Evolutionary conservation across 2,888 invertebrate genomes (phyloP), one percentile per base, ranked within the genome.

Genomic region (Orchesella flavescens): DNA sequence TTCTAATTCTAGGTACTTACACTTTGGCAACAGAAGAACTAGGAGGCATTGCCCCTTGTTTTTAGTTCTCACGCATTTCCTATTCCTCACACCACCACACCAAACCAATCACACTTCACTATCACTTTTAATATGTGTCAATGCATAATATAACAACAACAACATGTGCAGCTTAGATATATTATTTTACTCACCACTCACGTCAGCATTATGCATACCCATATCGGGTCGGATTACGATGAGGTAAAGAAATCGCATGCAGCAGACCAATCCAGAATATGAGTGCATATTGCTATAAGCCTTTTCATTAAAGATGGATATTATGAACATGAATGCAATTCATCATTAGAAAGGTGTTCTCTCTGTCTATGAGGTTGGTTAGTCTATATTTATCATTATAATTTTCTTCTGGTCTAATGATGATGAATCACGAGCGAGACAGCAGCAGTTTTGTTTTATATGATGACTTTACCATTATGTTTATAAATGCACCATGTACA

Each of bases 51-150:
- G 77, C 77, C 77, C 77, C 69, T 61, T 17, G 19, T 12, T 21
- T 34, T 69, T 17, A 59, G 7, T 77, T 77, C 77, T 69, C 69
- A 77, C 77, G 77, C 69, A 19, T 77, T 77, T 77, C 77, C 69
- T 46, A 53, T 55, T 76, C n/a, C 10, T 68, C 17, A 34, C 49
- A 34, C 34, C 34, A 34, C n/a, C n/a, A n/a, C n/a, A n/a, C n/a
- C n/a, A n/a, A n/a, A n/a, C n/a, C n/a, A n/a, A n/a, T n/a, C n/a
- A n/a, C n/a, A n/a, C 34, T 66, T 66, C 46, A 74, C 57, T 74
- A 75, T 65, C 75, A 65, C 75, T 53, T 34, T 34, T 34, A 34
- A 34, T 34, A 34, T 34, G 34, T 34, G 34, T 34, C 17, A 53
- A 65, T 65, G 46, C 53, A 65, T 65, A 75, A 75, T 34, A 24